Conservation (phyloP, 2,797 vertebrate species). For the Kryptopterus vitreolus region DNA sequence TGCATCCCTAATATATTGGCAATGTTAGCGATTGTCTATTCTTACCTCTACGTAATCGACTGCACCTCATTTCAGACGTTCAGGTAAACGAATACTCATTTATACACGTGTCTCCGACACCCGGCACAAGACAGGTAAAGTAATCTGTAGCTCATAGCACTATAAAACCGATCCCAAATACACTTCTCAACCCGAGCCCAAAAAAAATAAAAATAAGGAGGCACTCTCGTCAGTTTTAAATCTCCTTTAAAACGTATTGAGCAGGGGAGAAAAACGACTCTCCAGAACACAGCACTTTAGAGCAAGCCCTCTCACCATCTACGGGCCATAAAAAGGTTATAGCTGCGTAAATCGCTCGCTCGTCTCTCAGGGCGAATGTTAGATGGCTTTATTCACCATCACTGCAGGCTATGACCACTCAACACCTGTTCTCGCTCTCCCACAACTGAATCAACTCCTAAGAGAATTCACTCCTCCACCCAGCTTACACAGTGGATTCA, state of each 20-base stretch:
- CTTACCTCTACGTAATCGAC: background rate
- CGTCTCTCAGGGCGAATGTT: constrained; percentile 36
- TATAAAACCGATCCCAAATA: constrained; percentile 13
- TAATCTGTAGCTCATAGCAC: background rate
- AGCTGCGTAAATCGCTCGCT: constrained; percentile 41
- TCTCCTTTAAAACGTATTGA: constrained; percentile 32
- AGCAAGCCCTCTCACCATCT: constrained; percentile 28
- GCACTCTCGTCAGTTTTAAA: constrained; percentile 24
- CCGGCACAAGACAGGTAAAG: background rate
- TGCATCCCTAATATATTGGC: too few species aligned
- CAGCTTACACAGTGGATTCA: background rate
- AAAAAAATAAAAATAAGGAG: background rate
- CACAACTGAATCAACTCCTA: background rate
- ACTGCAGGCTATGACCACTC: constrained; percentile 29
- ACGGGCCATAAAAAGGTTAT: constrained; percentile 43
- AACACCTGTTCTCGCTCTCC: constrained; percentile 35
- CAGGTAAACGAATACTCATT: background rate
- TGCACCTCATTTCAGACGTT: background rate
- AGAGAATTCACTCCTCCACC: background rate
- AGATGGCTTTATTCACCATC: constrained; percentile 37
- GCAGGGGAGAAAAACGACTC: constrained; percentile 29
- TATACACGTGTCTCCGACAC: background rate
- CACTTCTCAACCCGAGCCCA: background rate
- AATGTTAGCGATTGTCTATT: background rate
- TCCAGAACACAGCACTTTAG: constrained; percentile 25